These are phyloP conservation scores for Colostygia pectinataria DNA, from an alignment of 2,888 invertebrate genomes.

Conservation along the genomic window DNA sequence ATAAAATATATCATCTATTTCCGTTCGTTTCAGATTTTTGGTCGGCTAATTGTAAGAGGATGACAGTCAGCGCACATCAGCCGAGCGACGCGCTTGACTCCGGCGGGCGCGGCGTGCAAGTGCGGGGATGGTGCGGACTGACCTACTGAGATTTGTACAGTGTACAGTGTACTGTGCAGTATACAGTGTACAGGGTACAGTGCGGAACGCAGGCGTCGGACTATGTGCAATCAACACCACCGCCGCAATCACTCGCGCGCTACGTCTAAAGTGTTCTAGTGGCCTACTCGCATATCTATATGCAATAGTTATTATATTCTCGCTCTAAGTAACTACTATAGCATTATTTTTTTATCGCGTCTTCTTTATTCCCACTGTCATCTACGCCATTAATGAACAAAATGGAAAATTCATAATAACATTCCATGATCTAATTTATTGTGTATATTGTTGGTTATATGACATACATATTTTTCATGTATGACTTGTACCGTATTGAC, in stretches of 20 bases:
- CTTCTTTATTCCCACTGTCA: slow-evolving; percentile 52
- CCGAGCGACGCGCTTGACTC: no score
- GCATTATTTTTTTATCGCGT: slow-evolving; percentile 70
- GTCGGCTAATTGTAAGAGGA: slow-evolving; percentile 5
- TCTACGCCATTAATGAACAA: slow-evolving; percentile 47
- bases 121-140: slow-evolving; percentile 20
- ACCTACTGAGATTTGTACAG: slow-evolving; percentile 25
- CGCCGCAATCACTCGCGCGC: slow-evolving; percentile 17
- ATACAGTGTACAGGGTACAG: slow-evolving; percentile 1
- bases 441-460: slow-evolving; percentile 75
- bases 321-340: slow-evolving; percentile 33
- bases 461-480: slow-evolving; percentile 79
- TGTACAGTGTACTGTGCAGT: not conserved
- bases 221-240: slow-evolving; percentile 24
- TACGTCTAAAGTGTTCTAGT: slow-evolving; percentile 46
- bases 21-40: slow-evolving; percentile 22
- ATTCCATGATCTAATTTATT: slow-evolving; percentile 83
- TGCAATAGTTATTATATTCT: slow-evolving; percentile 34
- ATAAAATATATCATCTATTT: no score
- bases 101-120: not conserved
- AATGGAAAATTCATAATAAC: slow-evolving; percentile 70
- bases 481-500: slow-evolving; percentile 60
- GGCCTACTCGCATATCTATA: slow-evolving; percentile 50
- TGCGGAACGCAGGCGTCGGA: slow-evolving; percentile 23
- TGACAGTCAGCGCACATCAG: no score